Percentiles rank a stretch among this genome's conserved stretches.
phyloP scores from a whole-genome alignment of 1,140 invertebrate genomes.

The Bombus sibiricus region DNA sequence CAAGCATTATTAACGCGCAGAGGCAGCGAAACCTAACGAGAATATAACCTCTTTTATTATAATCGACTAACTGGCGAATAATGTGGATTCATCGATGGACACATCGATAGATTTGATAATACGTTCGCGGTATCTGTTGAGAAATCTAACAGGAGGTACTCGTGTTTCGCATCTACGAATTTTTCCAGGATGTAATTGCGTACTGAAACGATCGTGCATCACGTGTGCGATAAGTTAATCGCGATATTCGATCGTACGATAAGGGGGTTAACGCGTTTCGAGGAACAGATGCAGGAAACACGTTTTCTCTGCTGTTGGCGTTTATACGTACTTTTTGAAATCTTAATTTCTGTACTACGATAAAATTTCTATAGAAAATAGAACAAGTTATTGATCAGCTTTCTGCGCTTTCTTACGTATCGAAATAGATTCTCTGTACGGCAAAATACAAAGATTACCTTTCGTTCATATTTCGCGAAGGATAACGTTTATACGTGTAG shows the following conservation, averaged over 20 bases:
- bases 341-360: background rate
- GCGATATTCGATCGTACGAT: constrained; percentile 13
- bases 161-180: background rate
- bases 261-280: constrained; percentile 3
- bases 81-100: background rate
- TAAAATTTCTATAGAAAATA: background rate
- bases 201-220: background rate
- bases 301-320: background rate
- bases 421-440: too few relatives aligned
- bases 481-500: too few relatives aligned
- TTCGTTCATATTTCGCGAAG: too few relatives aligned
- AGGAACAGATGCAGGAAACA: constrained; percentile 10
- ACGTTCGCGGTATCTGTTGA: background rate
- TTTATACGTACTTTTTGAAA: background rate
- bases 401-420: too few relatives aligned
- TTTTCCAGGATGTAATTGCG: constrained; percentile 2
- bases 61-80: background rate
- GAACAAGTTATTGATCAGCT: too few relatives aligned
- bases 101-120: constrained; percentile 8
- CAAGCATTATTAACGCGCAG: too few relatives aligned
- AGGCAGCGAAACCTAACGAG: background rate
- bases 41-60: too few relatives aligned
- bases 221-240: constrained; percentile 22
- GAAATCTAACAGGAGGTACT: background rate
- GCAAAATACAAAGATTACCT: too few relatives aligned